Evolutionary conservation across 1,140 invertebrate species (phyloP).

Genomic region (Diuraphis noxia): DNA sequence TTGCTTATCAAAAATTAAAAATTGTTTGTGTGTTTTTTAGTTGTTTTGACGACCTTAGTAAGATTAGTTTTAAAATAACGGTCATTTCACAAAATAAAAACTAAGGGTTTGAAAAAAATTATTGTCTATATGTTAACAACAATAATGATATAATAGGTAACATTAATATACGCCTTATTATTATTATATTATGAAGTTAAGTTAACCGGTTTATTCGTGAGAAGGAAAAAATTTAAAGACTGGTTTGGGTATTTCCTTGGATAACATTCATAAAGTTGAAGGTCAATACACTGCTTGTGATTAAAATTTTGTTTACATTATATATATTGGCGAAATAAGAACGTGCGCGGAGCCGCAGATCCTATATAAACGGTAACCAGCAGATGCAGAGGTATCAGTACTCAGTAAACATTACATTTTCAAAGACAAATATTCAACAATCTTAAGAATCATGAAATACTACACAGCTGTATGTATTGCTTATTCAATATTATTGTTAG

Average conservation of each 20-base stretch:
- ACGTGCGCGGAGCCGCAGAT: neutral
- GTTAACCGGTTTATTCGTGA: neutral
- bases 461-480: neutral
- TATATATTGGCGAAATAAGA: neutral
- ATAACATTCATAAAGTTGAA: neutral
- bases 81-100: neutral
- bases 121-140: neutral
- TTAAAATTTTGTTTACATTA: neutral
- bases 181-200: neutral
- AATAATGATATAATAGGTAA: neutral
- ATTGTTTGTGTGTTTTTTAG: neutral
- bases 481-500: neutral
- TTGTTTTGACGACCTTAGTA: neutral
- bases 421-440: neutral
- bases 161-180: neutral
- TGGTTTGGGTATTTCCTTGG: constrained; percentile 13
- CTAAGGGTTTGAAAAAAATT: too few relatives aligned
- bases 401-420: neutral
- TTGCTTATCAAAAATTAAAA: neutral
- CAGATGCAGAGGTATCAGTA: neutral
- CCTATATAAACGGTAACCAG: neutral
- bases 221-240: neutral
- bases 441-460: neutral
- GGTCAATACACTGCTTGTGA: neutral
- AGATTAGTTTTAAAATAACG: neutral